Evolutionary conservation across 2,888 invertebrate genomes (phyloP), one percentile per base, ranked within the genome.

Genomic region (Drosophila heteroneura): DNA sequence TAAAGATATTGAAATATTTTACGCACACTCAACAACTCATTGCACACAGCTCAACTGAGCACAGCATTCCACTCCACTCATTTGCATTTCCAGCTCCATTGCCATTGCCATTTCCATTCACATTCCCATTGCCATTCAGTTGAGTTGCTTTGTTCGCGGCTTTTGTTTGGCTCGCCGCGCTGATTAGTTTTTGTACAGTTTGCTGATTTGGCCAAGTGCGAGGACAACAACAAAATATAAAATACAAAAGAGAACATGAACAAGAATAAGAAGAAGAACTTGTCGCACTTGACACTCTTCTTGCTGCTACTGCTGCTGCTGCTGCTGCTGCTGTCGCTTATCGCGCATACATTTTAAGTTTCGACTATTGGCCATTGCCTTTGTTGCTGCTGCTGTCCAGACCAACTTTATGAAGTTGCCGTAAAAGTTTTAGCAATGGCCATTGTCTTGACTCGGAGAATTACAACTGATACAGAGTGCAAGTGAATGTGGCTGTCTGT

Each of bases 161-260:
- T 53, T 69, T 83, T 85, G 84, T 89, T 75, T 72, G 56, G 59
- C 64, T 61, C 62, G 81, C 68, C 79, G 74, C 67, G 70, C 84
- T 85, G 87, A 85, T 89, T 89, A 85, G 85, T 89, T 89, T 80
- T 76, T 64, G 37, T 51, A 44, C 68, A 83, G 78, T 76, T 81
- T 76, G 73, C 81, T 83, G 76, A 76, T 74, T 79, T 81, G 78
- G 49, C 64, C 78, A 74, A 81, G 71, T 71, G 72, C 67, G 53
- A 66, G 51, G 47, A 32, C 39, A 61, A 70, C 41, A 57, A 37
- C n/a, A 51, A 26, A 16, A 28, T 28, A 28, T 5, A 28, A 28
- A 28, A 47, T 16, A 49, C 67, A 67, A 64, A 58, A 61, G 19
- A 19, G 39, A 33, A 58, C 37, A 39, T 4, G 35, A 57, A 41